Conservation (phyloP, 2,888 invertebrate genomes). For the Ischnus inquisitorius region DNA sequence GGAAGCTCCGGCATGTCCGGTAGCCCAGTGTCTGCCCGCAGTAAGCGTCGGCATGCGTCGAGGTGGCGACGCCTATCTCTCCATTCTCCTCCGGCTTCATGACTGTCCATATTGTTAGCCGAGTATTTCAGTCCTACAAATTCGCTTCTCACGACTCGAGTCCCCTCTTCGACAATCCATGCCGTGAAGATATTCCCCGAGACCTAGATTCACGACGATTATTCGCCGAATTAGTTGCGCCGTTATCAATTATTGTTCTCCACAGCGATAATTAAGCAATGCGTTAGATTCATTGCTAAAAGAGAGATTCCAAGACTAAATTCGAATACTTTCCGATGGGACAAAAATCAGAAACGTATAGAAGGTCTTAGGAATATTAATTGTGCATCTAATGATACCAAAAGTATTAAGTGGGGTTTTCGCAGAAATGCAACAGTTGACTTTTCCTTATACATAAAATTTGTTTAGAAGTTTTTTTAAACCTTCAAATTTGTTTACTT, state of each 20-base stretch:
- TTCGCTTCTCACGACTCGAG: constrained; percentile 38
- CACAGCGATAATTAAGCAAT: neutral
- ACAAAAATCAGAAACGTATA: too few species aligned
- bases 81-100: constrained; percentile 56
- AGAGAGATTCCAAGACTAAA: too few species aligned
- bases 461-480: too few species aligned
- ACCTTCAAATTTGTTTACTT: too few species aligned
- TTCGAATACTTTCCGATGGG: too few species aligned
- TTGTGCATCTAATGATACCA: too few species aligned
- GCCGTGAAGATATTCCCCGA: neutral
- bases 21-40: constrained; percentile 71
- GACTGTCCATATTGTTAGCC: constrained; percentile 40
- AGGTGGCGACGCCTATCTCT: constrained; percentile 72
- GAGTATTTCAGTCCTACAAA: constrained; percentile 46
- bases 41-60: constrained; percentile 78
- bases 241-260: neutral
- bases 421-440: too few species aligned
- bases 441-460: too few species aligned
- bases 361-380: too few species aligned
- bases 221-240: constrained; percentile 8
- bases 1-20: constrained; percentile 79
- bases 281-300: neutral
- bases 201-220: neutral
- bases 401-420: too few species aligned
- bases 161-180: neutral